Evolutionary conservation across 2,797 vertebrate genomes (phyloP), one percentile per base, ranked within the genome.

Genomic region (Cygnus olor): DNA sequence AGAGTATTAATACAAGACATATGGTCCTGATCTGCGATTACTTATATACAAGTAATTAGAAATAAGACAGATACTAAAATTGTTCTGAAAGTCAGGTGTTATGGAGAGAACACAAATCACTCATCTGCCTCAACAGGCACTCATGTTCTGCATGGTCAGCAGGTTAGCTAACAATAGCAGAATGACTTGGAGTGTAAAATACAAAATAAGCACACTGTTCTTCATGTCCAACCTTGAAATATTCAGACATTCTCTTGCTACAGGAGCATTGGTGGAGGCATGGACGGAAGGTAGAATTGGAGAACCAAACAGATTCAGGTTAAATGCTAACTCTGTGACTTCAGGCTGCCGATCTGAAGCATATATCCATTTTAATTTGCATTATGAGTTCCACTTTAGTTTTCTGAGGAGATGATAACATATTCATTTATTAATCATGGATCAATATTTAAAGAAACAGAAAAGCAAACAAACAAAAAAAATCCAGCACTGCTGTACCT

Each of bases 221-320:
- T 74, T 71, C 61, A 21, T 13, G 42, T 78, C 89, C 80, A 76
- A 44, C 77, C 85, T 86, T 94, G 77, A 90, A 89, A 69, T 56
- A 32, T n/a, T 63, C 80, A 90, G 88, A 65, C 45, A 24, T n/a
- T 63, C 70, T 84, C 18, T 38, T 1, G 1, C 14, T 54, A 45
- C 76, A 49, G 18, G 14, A 84, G 18, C 57, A 66, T 24, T 53
- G 18, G 17, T 60, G 24, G 60, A 36, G 10, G 5, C 25, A 21
- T 11, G 78, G 17, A 45, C 16, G 2, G 8, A 79, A 73, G n/a
- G 17, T 70, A 72, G 12, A 76, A 76, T 69, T 12, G 8, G 34
- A 72, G 11, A 6, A 71, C 21, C 44, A 72, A 83, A 65, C 2
- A 65, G 34, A 49, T 45, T 53, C 20, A 22, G 22, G 38, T 71